Percentiles rank a stretch among this genome's conserved stretches.
phyloP scores from a whole-genome alignment of 2,113 vertebrate species.

The Cololabis saira region DNA sequence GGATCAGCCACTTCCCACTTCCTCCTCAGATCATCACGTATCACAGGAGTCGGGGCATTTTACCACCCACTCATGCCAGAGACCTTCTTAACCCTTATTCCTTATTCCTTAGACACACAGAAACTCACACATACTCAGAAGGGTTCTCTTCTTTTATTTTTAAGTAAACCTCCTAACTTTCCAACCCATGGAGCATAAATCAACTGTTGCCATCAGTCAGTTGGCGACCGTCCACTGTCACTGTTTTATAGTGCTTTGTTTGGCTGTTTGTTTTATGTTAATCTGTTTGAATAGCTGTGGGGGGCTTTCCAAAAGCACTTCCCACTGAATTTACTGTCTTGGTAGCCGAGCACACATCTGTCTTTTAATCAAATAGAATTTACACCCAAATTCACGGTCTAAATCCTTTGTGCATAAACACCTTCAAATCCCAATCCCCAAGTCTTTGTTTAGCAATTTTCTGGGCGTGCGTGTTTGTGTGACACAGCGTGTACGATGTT shows the following conservation, averaged over 20 bases:
- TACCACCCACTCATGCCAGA: slow-evolving; percentile 62
- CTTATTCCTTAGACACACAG: no score
- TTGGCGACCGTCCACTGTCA: slow-evolving; percentile 51
- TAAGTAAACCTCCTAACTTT: slow-evolving; percentile 19
- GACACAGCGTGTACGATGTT: slow-evolving; percentile 44
- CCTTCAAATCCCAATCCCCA: slow-evolving; percentile 46
- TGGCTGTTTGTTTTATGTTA: slow-evolving; percentile 70
- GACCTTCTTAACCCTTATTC: slow-evolving; percentile 57
- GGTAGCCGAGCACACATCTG: slow-evolving; percentile 79
- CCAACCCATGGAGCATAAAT: slow-evolving; percentile 48
- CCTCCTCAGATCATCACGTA: slow-evolving; percentile 77
- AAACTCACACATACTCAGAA: slow-evolving; percentile 33
- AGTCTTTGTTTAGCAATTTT: slow-evolving; percentile 58
- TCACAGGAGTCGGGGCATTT: slow-evolving; percentile 67
- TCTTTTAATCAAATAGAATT: slow-evolving; percentile 76
- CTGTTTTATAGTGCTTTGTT: slow-evolving; percentile 66
- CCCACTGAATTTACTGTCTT: slow-evolving; percentile 72
- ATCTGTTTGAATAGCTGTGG: slow-evolving; percentile 78
- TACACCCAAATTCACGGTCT: slow-evolving; percentile 63
- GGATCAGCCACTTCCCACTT: slow-evolving; percentile 78
- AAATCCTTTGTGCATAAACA: slow-evolving; percentile 56
- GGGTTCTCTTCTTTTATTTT: slow-evolving; percentile 10
- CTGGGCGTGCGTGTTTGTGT: slow-evolving; percentile 37
- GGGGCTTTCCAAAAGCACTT: slow-evolving; percentile 71
- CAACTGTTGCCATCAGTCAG: slow-evolving; percentile 62